These are phyloP conservation scores for Siniperca chuatsi DNA, from an alignment of 2,113 vertebrate genomes.

Conservation along the genomic window DNA sequence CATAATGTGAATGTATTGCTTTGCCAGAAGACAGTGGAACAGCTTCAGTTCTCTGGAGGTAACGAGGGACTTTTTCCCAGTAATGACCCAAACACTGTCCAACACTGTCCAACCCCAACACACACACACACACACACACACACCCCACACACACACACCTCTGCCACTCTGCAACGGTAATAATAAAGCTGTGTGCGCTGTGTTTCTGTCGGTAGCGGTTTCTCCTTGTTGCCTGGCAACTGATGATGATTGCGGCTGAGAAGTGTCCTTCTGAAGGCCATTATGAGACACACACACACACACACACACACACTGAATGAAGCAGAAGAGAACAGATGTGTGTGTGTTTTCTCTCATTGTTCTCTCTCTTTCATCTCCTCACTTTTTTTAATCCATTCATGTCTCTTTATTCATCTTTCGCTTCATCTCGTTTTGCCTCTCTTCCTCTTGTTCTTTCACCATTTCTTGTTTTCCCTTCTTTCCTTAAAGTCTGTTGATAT, in stretches of 20 bases:
- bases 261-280: conserved; percentile 76
- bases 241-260: conserved; percentile 75
- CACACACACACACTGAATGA: conserved; percentile 41
- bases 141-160: conserved; percentile 40
- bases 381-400: conserved; percentile 51
- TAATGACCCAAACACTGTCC: neutral
- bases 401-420: conserved; percentile 37
- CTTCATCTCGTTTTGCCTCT: neutral
- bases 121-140: conserved; percentile 28
- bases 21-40: no score
- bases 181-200: conserved; percentile 56
- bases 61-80: neutral
- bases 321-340: conserved; percentile 36
- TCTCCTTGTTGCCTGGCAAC: conserved; percentile 77
- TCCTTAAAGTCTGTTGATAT: neutral
- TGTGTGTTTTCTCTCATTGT: conserved; percentile 51
- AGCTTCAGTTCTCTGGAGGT: neutral
- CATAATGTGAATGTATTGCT: no score
- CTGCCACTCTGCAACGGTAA: conserved; percentile 50
- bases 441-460: neutral
- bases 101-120: neutral
- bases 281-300: conserved; percentile 64
- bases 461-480: neutral
- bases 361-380: conserved; percentile 44
- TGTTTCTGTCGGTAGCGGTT: conserved; percentile 62